Base-by-base conservation (phyloP, 2,888 invertebrate genomes). In the Drosophila vallismaia region DNA sequence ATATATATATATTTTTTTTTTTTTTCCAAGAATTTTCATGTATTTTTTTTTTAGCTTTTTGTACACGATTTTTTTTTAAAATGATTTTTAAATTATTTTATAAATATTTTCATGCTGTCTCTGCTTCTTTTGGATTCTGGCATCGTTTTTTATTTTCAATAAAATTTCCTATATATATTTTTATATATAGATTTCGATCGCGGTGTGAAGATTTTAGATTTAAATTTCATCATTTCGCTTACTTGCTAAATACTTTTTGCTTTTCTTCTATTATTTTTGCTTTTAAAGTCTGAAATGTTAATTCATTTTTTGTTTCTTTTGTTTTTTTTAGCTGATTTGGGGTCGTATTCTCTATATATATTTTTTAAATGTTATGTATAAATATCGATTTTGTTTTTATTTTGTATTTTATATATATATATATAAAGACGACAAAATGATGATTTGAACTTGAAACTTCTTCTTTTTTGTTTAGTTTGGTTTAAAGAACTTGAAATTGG, bases 391-490 rank as follows among this genome's bases (percentile, higher is more conserved):
- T 57, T 50, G 59, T 59, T 63, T 44, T 58, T 40, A 33, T 53
- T 53, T 44, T 51, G 54, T 59, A 28, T 67, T 71, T 71, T 80
- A 72, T 79, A n/a, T n/a, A 36, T 36, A 74, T 44, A 55, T 75
- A 72, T 78, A 71, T 78, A 80, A 77, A 83, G 77, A 77, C 75
- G 83, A 85, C 83, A 75, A 85, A 82, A 79, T 77, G 53, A 80
- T 85, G 71, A 67, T 80, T 80, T 80, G 82, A 79, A 79, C 80
- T 84, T 79, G 67, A 66, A 77, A 76, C 77, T 79, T 79, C 53
- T 45, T 69, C 57, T 63, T 38, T 40, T 46, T 40, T 66, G n/a
- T 52, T 60, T 40, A 44, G 49, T 40, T 62, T 49, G 44, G 55
- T 59, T 70, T 69, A 55, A 64, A 64, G 63, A 64, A 64, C 64